phyloP scores from a whole-genome alignment of 2,797 vertebrate genomes.

The Crocidura indochinensis region DNA sequence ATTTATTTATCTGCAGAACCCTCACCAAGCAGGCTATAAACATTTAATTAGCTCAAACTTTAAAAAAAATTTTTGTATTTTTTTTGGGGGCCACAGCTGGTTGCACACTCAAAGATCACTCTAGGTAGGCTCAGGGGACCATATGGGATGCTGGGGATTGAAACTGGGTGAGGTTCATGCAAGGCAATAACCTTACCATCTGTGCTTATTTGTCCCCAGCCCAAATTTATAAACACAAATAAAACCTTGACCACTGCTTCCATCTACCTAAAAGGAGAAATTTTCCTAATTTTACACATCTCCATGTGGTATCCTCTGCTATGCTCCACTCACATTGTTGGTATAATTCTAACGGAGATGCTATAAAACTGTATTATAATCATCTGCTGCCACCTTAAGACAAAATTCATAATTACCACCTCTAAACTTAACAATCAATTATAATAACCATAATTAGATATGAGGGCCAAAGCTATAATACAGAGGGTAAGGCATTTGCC shows the following conservation, averaged over 20 bases:
- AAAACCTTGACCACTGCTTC: not conserved
- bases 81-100: too few species aligned
- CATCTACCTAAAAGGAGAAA: not conserved
- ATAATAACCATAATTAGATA: constrained; percentile 17
- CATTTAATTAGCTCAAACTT: constrained; percentile 25
- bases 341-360: not conserved
- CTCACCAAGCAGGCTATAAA: not conserved
- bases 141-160: too few species aligned
- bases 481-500: too few species aligned
- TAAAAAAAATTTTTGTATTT: too few species aligned
- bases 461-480: not conserved
- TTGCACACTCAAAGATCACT: too few species aligned
- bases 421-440: not conserved
- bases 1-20: not conserved
- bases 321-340: not conserved
- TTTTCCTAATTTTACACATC: not conserved
- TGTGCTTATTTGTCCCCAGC: not conserved
- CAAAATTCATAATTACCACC: constrained; percentile 53
- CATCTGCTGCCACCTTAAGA: constrained; percentile 56
- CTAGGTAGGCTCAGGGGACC: too few species aligned
- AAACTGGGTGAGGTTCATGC: too few species aligned
- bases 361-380: not conserved
- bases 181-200: not conserved
- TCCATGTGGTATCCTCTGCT: not conserved
- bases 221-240: too few species aligned